Evolutionary conservation across 2,113 vertebrate species (phyloP).

Genomic region (Sinocyclocheilus anshuiensis): DNA sequence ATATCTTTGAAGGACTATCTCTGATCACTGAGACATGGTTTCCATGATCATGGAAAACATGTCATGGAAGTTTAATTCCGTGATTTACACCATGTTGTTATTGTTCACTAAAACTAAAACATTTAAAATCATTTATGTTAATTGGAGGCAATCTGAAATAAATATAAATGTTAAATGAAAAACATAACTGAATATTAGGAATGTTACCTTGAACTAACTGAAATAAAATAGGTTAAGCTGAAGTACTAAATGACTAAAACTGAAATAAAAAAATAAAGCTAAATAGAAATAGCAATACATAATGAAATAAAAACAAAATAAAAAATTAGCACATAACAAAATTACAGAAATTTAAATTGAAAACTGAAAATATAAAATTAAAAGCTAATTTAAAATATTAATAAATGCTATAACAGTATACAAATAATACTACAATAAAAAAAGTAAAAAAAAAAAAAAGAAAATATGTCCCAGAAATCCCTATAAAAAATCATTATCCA

Average conservation of each 20-base stretch:
- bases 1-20: background rate
- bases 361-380: background rate
- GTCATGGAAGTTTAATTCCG: background rate
- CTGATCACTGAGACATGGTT: too few relatives aligned
- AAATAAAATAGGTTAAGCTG: background rate
- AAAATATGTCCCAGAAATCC: background rate
- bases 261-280: background rate
- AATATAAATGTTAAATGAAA: background rate
- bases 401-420: background rate
- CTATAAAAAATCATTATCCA: background rate
- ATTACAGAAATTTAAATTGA: too few relatives aligned
- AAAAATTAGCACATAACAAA: too few relatives aligned
- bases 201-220: background rate
- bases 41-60: background rate
- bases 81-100: background rate
- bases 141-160: background rate
- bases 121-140: background rate
- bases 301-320: background rate
- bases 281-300: background rate
- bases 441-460: background rate
- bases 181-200: background rate
- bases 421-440: background rate
- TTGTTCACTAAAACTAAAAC: background rate
- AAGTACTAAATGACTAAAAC: background rate
- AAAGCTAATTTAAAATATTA: background rate